These are phyloP conservation scores for Imbricaverruca yamaguchii DNA, from an alignment of 2,888 invertebrate genomes.

Conservation along the genomic window DNA sequence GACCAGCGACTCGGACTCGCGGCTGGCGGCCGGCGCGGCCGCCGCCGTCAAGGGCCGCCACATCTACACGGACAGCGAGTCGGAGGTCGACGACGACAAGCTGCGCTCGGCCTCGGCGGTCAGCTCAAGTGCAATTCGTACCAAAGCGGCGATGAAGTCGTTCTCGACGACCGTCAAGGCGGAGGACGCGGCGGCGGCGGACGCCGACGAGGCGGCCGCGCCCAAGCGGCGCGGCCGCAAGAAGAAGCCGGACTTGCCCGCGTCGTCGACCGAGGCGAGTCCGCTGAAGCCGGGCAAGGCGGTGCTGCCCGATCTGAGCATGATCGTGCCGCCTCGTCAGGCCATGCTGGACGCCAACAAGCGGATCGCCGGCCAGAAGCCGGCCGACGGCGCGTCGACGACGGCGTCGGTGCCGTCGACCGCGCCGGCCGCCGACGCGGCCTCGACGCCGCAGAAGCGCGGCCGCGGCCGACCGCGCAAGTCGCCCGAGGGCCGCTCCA, in stretches of 20 bases:
- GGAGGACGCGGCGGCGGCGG: not conserved
- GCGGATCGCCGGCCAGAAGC: constrained; percentile 13
- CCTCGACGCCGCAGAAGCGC: not conserved
- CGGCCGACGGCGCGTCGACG: not conserved
- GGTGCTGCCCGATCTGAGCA: not conserved
- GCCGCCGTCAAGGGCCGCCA: not conserved
- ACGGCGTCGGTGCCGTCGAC: not conserved
- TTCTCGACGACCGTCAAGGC: constrained; percentile 48
- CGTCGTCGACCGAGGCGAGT: not conserved
- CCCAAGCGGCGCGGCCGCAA: not conserved
- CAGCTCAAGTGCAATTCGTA: constrained; percentile 42
- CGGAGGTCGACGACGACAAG: not conserved
- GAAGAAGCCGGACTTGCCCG: not conserved
- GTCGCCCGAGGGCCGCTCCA: constrained; percentile 4
- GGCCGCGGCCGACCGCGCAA: constrained; percentile 3
- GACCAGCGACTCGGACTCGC: constrained; percentile 9
- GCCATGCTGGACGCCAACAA: constrained; percentile 18
- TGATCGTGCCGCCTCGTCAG: constrained; percentile 14
- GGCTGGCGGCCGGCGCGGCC: not conserved
- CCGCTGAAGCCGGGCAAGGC: not conserved
- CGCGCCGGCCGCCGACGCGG: not conserved
- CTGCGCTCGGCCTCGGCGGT: not conserved
- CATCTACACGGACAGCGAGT: constrained; percentile 15
- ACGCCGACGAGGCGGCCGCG: not conserved
- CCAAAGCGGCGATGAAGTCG: constrained; percentile 78